These are phyloP conservation scores for Lathronympha strigana DNA, from an alignment of 2,888 invertebrate species.

Conservation along the genomic window DNA sequence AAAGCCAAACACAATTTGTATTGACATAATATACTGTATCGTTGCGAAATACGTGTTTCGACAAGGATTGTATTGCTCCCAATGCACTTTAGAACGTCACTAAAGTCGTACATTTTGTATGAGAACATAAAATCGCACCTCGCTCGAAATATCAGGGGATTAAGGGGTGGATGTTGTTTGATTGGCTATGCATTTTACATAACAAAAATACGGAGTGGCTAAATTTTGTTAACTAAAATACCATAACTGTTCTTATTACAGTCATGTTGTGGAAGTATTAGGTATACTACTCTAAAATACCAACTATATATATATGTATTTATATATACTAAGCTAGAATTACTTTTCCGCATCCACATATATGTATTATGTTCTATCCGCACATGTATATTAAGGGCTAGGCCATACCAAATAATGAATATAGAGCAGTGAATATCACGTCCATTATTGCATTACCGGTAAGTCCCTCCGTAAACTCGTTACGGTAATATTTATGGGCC, in stretches of 20 bases:
- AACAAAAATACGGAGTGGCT: neutral
- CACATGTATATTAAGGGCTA: no score
- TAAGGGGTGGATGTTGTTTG: conserved; percentile 25
- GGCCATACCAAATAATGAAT: no score
- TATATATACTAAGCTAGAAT: no score
- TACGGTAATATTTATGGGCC: conserved; percentile 60
- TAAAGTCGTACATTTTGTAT: conserved; percentile 35
- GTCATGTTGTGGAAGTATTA: no score
- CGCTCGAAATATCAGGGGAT: conserved; percentile 30
- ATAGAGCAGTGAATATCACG: conserved; percentile 7
- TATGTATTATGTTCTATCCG: no score
- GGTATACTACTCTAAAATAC: no score
- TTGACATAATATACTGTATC: conserved; percentile 2
- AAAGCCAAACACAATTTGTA: neutral
- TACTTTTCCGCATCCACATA: no score
- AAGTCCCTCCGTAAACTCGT: conserved; percentile 56
- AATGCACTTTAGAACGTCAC: conserved; percentile 30
- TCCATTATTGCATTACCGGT: conserved; percentile 45
- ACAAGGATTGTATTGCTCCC: conserved; percentile 27
- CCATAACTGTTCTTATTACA: no score
- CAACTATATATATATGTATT: no score
- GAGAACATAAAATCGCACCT: conserved; percentile 33
- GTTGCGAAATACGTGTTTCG: neutral
- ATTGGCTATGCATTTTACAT: conserved; percentile 23
- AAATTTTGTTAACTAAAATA: neutral